Conservation (phyloP, 2,113 vertebrate genomes). For the Seriola quinqueradiata region DNA sequence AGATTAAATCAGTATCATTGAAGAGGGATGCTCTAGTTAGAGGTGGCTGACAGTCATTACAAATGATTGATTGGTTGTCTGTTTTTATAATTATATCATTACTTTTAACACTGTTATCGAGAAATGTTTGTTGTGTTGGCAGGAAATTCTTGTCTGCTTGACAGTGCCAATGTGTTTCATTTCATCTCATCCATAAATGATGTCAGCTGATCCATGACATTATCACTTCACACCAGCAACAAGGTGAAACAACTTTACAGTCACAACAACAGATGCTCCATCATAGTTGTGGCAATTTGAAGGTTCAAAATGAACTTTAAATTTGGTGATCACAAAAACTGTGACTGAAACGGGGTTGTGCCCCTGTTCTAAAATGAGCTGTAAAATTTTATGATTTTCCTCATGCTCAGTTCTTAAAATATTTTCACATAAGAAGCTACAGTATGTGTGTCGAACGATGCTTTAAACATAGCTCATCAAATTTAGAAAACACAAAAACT, state of each 20-base stretch:
- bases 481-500: too few relatives aligned
- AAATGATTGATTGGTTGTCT: background rate
- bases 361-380: too few relatives aligned
- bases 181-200: background rate
- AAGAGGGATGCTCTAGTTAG: background rate
- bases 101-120: background rate
- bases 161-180: background rate
- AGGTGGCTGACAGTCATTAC: background rate
- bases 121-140: background rate
- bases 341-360: too few relatives aligned
- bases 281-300: too few relatives aligned
- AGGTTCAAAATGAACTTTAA: too few relatives aligned
- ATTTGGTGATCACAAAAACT: too few relatives aligned
- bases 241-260: background rate
- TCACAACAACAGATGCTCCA: background rate
- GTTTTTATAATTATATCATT: background rate
- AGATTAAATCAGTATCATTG: background rate
- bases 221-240: background rate
- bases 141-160: background rate
- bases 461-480: too few relatives aligned
- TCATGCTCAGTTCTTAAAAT: too few relatives aligned
- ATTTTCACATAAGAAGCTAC: too few relatives aligned
- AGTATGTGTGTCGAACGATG: too few relatives aligned
- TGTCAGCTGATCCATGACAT: background rate
- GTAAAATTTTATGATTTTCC: too few relatives aligned